These are phyloP conservation scores for Mareca strepera DNA, from an alignment of 2,797 vertebrate genomes.

Conservation along the genomic window DNA sequence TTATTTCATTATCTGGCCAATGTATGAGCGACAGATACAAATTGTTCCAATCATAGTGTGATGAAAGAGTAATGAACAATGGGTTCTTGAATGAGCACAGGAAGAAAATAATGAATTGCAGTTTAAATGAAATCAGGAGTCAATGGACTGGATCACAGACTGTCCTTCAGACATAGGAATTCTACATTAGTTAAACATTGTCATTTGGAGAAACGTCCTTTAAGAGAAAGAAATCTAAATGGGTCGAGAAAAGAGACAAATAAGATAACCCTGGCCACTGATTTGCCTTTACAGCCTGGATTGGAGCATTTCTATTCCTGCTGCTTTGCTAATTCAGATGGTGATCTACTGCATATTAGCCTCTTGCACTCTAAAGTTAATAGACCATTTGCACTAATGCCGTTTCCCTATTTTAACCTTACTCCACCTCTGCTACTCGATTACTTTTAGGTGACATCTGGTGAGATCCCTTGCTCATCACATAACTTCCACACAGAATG, in stretches of 20 bases:
- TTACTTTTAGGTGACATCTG: background rate
- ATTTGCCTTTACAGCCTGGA: background rate
- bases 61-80: slow-evolving; percentile 84
- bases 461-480: background rate
- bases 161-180: slow-evolving; percentile 75
- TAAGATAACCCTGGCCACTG: background rate
- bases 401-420: background rate
- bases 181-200: slow-evolving; percentile 64
- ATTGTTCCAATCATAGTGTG: slow-evolving; percentile 80
- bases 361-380: background rate
- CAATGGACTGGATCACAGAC: slow-evolving; percentile 77
- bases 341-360: background rate
- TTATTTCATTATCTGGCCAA: slow-evolving; percentile 83
- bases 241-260: slow-evolving; percentile 4
- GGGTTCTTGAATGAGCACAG: slow-evolving; percentile 77
- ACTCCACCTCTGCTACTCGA: background rate
- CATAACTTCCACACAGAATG: background rate
- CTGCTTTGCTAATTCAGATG: background rate
- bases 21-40: slow-evolving; percentile 81
- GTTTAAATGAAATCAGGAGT: slow-evolving; percentile 80
- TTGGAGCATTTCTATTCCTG: background rate
- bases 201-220: slow-evolving; percentile 62
- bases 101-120: slow-evolving; percentile 83
- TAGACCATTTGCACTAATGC: background rate
- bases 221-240: slow-evolving; percentile 45